Evolutionary conservation across 2,113 vertebrate genomes (phyloP).

Genomic region (Bombycilla garrulus): DNA sequence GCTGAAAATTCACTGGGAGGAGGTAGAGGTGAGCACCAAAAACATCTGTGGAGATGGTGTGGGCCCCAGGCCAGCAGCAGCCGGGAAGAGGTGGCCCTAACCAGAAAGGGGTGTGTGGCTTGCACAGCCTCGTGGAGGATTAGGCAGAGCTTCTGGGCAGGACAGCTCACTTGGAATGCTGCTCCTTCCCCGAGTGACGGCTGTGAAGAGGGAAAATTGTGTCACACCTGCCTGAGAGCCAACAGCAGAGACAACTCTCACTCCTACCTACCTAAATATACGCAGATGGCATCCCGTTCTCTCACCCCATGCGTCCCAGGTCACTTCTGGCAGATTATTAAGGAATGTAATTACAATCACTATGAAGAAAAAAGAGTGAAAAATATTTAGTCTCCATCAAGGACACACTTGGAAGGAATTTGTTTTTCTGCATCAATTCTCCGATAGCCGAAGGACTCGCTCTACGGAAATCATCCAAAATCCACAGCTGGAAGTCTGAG

Average conservation of each 20-base stretch:
- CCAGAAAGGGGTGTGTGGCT: neutral
- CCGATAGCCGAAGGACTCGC: neutral
- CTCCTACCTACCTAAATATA: neutral
- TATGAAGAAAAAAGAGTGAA: neutral
- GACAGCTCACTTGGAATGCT: neutral
- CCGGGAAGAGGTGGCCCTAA: neutral
- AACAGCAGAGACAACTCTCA: neutral
- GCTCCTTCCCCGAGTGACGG: fast-evolving
- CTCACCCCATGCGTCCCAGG: neutral
- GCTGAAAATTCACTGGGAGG: neutral
- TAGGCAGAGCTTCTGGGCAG: neutral
- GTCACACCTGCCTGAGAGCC: neutral
- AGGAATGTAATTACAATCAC: neutral
- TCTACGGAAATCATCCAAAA: neutral
- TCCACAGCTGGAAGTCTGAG: neutral
- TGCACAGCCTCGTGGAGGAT: fast-evolving
- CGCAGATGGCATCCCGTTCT: fast-evolving
- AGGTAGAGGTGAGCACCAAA: neutral
- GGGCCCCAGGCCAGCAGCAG: neutral
- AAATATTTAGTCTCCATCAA: neutral
- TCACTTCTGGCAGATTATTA: neutral
- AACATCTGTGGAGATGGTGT: neutral
- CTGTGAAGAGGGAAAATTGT: neutral
- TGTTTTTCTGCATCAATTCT: neutral
- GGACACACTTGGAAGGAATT: neutral